Evolutionary conservation across 1,140 invertebrate genomes (phyloP).

Genomic region (Periplaneta americana): DNA sequence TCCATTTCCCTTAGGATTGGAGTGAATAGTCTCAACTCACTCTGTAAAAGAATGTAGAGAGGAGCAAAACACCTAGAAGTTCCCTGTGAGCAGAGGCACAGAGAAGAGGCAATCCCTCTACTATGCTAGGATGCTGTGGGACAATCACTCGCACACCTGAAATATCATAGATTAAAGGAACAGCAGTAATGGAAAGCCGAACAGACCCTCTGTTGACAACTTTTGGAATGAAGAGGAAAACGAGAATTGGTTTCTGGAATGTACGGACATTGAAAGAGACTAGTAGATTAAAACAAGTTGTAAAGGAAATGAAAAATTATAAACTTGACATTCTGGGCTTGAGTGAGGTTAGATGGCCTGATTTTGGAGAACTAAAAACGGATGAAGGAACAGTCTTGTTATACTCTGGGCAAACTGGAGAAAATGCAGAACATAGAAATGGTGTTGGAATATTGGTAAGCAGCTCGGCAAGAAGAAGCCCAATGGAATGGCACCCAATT

Average conservation of each 20-base stretch:
- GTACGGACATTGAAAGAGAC: slow-evolving; percentile 12
- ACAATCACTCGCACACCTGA: too few relatives aligned
- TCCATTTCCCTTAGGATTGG: too few relatives aligned
- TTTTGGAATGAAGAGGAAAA: not conserved
- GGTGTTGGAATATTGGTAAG: not conserved
- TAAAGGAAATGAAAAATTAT: slow-evolving; percentile 12
- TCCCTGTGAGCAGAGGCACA: too few relatives aligned
- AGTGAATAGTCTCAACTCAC: too few relatives aligned
- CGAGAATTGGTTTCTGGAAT: slow-evolving; percentile 15
- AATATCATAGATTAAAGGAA: too few relatives aligned
- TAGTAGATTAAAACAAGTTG: slow-evolving; percentile 8
- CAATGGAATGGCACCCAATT: too few relatives aligned
- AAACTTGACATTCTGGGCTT: slow-evolving; percentile 14
- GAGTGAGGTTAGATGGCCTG: slow-evolving; percentile 15
- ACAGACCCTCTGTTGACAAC: not conserved
- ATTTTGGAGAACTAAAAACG: not conserved
- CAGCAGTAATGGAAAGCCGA: too few relatives aligned
- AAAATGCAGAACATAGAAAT: slow-evolving; percentile 4
- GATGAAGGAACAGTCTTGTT: not conserved
- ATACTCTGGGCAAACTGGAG: slow-evolving; percentile 8
- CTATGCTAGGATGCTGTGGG: too few relatives aligned
- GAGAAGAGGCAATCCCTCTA: too few relatives aligned
- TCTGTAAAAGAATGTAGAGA: too few relatives aligned
- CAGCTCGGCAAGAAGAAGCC: too few relatives aligned
- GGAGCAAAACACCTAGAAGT: too few relatives aligned